Conservation (phyloP, 2,888 invertebrate species). For the Timandra comae region DNA sequence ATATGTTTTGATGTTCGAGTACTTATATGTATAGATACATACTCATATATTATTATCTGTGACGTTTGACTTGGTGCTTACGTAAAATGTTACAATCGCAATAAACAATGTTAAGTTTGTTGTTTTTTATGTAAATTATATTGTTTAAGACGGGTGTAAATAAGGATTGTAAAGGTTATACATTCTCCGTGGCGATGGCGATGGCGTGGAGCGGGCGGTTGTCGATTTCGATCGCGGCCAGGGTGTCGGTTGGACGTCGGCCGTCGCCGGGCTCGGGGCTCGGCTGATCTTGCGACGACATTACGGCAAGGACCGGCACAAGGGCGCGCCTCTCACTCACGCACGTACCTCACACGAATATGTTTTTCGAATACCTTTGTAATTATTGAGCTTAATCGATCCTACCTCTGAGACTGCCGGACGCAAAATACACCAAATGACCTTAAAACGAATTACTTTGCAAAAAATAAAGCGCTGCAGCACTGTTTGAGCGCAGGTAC, state of each 20-base stretch:
- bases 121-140: conserved; percentile 12
- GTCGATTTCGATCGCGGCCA: conserved; percentile 27
- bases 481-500: background rate
- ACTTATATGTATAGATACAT: too few species aligned
- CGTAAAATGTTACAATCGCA: conserved; percentile 11
- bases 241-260: conserved; percentile 40
- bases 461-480: conserved; percentile 2
- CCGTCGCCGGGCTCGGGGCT: conserved; percentile 7
- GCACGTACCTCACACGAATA: conserved; percentile 34
- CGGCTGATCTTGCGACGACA: conserved; percentile 50
- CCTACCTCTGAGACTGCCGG: conserved; percentile 27
- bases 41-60: too few species aligned
- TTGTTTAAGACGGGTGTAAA: conserved; percentile 21
- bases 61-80: too few species aligned
- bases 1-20: too few species aligned
- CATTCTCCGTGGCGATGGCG: conserved; percentile 48
- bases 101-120: conserved; percentile 7
- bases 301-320: conserved; percentile 56
- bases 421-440: conserved; percentile 22
- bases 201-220: too few species aligned
- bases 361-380: conserved; percentile 53
- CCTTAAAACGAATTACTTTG: conserved; percentile 12
- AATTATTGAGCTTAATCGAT: conserved; percentile 44
- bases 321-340: conserved; percentile 72
- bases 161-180: conserved; percentile 40